Evolutionary conservation across 2,797 vertebrate genomes (phyloP).

Genomic region (Epinephelus malabaricus): DNA sequence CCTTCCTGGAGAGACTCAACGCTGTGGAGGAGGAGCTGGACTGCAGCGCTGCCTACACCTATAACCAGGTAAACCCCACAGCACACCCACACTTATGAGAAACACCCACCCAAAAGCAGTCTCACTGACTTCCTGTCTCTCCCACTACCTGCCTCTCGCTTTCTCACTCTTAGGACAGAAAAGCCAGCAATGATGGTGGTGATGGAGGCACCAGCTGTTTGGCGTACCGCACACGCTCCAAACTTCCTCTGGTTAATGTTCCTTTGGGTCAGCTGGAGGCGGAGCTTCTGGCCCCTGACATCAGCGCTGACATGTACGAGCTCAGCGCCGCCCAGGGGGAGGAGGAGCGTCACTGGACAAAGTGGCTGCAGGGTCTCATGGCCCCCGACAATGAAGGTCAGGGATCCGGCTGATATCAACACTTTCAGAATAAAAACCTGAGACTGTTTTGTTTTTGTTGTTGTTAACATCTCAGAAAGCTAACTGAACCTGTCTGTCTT

Average conservation of each 20-base stretch:
- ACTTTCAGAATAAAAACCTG: background rate
- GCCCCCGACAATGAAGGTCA: constrained; percentile 90
- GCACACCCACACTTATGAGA: no score
- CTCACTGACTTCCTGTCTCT: background rate
- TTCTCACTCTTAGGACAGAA: constrained; percentile 54
- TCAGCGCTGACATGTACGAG: constrained; percentile 96
- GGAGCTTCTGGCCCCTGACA: constrained; percentile 92
- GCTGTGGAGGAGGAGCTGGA: constrained; percentile 94
- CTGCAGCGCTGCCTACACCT: constrained; percentile 86
- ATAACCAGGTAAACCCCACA: constrained; percentile 65
- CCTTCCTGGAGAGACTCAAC: constrained; percentile 94
- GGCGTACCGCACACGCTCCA: constrained; percentile 93
- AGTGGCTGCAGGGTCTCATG: constrained; percentile 94
- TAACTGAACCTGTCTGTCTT: background rate
- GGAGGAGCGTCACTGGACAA: constrained; percentile 93
- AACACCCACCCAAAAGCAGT: no score
- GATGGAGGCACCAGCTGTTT: constrained; percentile 72
- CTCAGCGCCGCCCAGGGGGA: constrained; percentile 73
- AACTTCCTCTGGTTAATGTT: constrained; percentile 90
- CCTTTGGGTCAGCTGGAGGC: constrained; percentile 94
- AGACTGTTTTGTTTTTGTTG: background rate
- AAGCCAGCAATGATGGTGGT: background rate
- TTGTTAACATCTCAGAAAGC: background rate
- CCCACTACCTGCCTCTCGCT: background rate
- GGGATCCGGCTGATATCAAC: constrained; percentile 6